Percentiles rank a stretch among this genome's conserved stretches.
phyloP scores from a whole-genome alignment of 2,113 vertebrate genomes.

The Cavia aperea region DNA sequence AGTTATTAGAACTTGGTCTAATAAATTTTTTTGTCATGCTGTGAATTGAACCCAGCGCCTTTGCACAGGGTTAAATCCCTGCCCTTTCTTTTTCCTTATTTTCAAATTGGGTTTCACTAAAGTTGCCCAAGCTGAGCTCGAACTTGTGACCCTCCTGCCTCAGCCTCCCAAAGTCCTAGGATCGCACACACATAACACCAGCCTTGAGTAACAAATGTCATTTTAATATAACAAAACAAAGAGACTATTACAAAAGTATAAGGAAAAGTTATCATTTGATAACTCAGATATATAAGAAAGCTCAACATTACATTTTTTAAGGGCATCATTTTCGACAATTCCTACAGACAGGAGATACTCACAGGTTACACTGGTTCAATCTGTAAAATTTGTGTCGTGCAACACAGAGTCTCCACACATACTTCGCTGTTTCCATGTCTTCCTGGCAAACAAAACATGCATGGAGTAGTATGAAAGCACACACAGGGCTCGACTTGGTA shows the following conservation, averaged over 20 bases:
- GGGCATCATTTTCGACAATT: background rate
- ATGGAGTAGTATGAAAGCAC: background rate
- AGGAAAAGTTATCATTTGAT: background rate
- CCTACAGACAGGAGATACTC: slow-evolving; percentile 73
- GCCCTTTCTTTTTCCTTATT: background rate
- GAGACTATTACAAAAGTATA: background rate
- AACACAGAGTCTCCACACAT: slow-evolving; percentile 95
- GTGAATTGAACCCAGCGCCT: background rate
- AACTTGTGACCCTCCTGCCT: background rate
- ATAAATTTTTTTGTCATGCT: background rate
- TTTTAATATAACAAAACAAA: slow-evolving; percentile 15
- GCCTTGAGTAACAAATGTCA: background rate
- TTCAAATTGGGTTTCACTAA: background rate
- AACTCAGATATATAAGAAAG: background rate
- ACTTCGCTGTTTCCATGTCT: slow-evolving; percentile 99
- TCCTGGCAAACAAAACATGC: slow-evolving; percentile 81
- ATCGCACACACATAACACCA: background rate
- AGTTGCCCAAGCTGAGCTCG: background rate
- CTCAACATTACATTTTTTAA: background rate
- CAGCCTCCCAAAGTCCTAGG: background rate
- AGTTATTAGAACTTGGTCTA: background rate
- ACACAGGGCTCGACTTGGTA: background rate
- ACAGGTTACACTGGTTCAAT: slow-evolving; percentile 94
- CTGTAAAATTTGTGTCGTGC: slow-evolving; percentile 98
- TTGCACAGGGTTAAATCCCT: background rate